A percentile compares a stretch with the other conserved stretches of the same genome.
Evolutionary conservation across 2,113 vertebrate species (phyloP).

Genomic region (Gavialis gangeticus): DNA sequence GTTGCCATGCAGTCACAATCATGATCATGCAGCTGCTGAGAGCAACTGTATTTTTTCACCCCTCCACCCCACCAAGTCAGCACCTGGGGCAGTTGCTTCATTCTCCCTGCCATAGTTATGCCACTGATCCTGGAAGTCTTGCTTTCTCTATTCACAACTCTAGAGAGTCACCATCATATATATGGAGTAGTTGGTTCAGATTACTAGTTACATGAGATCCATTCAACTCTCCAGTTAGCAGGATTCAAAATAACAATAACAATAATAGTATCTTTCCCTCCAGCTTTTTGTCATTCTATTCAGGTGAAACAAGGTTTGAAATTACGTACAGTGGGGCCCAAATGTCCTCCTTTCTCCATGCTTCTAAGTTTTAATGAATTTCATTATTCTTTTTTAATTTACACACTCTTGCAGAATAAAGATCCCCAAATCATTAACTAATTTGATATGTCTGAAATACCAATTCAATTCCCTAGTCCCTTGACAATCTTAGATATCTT

Average conservation of each 20-base stretch:
- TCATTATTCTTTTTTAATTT: constrained; percentile 84
- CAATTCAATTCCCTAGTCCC: constrained; percentile 79
- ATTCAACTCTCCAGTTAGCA: constrained; percentile 43
- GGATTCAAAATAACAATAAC: constrained; percentile 29
- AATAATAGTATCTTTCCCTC: background rate
- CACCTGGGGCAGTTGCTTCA: too few relatives aligned
- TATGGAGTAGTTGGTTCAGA: background rate
- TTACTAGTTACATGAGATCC: background rate
- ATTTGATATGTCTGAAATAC: constrained; percentile 82
- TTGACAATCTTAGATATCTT: constrained; percentile 75
- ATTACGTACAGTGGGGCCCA: constrained; percentile 29
- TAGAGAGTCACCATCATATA: background rate
- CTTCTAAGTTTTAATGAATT: constrained; percentile 78
- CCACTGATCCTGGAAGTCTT: too few relatives aligned
- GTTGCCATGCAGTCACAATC: too few relatives aligned
- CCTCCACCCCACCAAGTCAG: too few relatives aligned
- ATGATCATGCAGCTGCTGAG: too few relatives aligned
- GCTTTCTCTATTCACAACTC: background rate
- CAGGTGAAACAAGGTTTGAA: constrained; percentile 61
- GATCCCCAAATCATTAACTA: constrained; percentile 85
- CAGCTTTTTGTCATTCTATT: constrained; percentile 23
- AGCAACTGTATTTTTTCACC: too few relatives aligned
- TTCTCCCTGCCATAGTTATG: background rate
- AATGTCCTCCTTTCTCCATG: constrained; percentile 56
- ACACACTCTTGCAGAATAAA: constrained; percentile 80